Percentiles rank a stretch among this genome's conserved stretches.
phyloP scores from a whole-genome alignment of 2,888 invertebrate genomes.

The Ormia ochracea region DNA sequence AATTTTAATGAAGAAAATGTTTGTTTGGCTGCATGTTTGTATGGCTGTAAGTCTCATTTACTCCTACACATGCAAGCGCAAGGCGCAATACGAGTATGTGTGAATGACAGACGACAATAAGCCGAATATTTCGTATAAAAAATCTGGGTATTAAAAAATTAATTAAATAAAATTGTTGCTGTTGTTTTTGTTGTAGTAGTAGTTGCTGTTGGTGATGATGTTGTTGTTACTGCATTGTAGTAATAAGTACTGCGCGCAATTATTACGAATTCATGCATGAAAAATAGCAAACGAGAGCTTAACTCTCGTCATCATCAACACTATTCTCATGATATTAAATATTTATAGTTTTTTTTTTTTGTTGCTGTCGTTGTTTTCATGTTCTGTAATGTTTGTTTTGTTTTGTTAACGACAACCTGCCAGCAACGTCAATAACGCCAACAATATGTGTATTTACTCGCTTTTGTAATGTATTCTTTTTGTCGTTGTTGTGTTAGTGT shows the following conservation, averaged over 20 bases:
- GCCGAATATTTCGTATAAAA: neutral
- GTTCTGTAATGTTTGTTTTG: conserved; percentile 22
- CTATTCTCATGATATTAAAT: conserved; percentile 28
- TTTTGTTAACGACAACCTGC: conserved; percentile 52
- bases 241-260: conserved; percentile 51
- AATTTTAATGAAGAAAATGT: conserved; percentile 23
- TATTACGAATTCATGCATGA: conserved; percentile 63
- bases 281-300: conserved; percentile 37
- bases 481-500: conserved; percentile 9
- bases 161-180: conserved; percentile 21
- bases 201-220: neutral
- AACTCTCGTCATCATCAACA: conserved; percentile 31
- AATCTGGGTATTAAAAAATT: neutral
- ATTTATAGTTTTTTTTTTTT: neutral
- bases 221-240: neutral
- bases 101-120: neutral
- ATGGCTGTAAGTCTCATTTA: conserved; percentile 53
- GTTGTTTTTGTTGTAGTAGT: neutral
- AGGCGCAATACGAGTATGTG: neutral
- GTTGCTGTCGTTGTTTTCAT: conserved; percentile 32
- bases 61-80: conserved; percentile 38
- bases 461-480: neutral
- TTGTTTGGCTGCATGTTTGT: too few relatives aligned
- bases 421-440: conserved; percentile 56
- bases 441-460: conserved; percentile 38